Percentiles rank a stretch among this genome's conserved stretches.
Conservation (phyloP, 2,797 vertebrate genomes). For the Atherinosoma microstoma region DNA sequence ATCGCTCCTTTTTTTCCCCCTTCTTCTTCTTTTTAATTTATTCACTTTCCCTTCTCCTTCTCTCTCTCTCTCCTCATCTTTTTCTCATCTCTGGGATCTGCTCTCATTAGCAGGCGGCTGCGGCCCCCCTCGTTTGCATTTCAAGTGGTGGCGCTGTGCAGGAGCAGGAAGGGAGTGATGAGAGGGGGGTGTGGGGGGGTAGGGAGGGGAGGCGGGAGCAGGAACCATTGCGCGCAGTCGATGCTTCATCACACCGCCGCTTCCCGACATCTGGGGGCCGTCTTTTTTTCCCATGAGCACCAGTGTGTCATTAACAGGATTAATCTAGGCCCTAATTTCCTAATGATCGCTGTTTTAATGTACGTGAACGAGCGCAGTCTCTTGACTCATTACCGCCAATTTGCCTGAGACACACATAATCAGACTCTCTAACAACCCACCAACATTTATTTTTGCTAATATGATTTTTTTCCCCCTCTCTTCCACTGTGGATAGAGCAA, state of each 20-base stretch:
- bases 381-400: slow-evolving; percentile 99
- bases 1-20: slow-evolving; percentile 79
- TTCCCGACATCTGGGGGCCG: slow-evolving; percentile 95
- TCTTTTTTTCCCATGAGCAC: slow-evolving; percentile 95
- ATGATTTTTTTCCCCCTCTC: slow-evolving; percentile 82
- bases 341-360: slow-evolving; percentile 99
- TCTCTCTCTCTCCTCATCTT: slow-evolving; percentile 78
- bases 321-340: slow-evolving; percentile 99
- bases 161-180: slow-evolving; percentile 78
- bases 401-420: slow-evolving; percentile 98
- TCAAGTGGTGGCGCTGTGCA: slow-evolving; percentile 94
- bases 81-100: slow-evolving; percentile 92
- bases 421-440: slow-evolving; percentile 92
- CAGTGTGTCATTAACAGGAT: slow-evolving; percentile 99
- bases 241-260: slow-evolving; percentile 89
- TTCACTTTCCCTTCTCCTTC: slow-evolving; percentile 84
- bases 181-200: slow-evolving; percentile 14
- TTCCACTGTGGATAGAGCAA: slow-evolving; percentile 92
- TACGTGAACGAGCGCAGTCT: slow-evolving; percentile 98
- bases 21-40: slow-evolving; percentile 90
- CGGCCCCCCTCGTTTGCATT: slow-evolving; percentile 95
- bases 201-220: slow-evolving; percentile 29
- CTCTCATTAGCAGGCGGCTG: slow-evolving; percentile 99
- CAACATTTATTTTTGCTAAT: slow-evolving; percentile 99
- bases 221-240: slow-evolving; percentile 75